Percentiles rank a stretch among this genome's conserved stretches.
Evolutionary conservation across 2,113 vertebrate genomes (phyloP).

Genomic region (Eublepharis macularius): DNA sequence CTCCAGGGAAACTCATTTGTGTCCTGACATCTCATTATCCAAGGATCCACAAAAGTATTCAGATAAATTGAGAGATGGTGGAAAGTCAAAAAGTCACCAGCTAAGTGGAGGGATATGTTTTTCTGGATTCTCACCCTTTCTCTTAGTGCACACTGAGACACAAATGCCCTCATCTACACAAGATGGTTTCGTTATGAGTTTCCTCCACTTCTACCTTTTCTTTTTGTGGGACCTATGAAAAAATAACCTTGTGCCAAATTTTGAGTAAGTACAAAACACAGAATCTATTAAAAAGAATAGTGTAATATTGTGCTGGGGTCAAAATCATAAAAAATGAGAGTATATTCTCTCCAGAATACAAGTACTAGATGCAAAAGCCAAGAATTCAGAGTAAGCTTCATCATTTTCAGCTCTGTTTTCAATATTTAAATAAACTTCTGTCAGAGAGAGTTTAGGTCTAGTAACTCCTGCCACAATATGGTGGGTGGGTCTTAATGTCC

Average conservation of each 20-base stretch:
- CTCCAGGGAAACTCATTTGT: not conserved
- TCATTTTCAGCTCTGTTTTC: not conserved
- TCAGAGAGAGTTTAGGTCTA: not conserved
- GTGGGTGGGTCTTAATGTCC: not conserved
- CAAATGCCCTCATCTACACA: not conserved
- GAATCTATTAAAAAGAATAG: not conserved
- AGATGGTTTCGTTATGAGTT: not conserved
- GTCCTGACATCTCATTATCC: not conserved
- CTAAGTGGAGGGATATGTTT: not conserved
- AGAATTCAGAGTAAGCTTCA: not conserved
- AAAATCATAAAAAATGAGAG: not conserved
- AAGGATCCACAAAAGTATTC: not conserved
- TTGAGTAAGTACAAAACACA: not conserved
- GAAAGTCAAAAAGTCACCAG: not conserved
- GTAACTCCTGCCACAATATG: not conserved
- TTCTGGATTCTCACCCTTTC: not conserved
- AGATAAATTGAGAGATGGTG: not conserved
- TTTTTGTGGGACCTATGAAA: not conserved
- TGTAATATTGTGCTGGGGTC: not conserved
- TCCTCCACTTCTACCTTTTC: not conserved
- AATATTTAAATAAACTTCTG: not conserved
- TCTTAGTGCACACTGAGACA: not conserved
- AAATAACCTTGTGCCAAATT: not conserved
- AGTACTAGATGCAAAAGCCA: not conserved
- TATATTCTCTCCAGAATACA: not conserved